Evolutionary conservation across 2,888 invertebrate species (phyloP).

Genomic region (Crepidodera aurea): DNA sequence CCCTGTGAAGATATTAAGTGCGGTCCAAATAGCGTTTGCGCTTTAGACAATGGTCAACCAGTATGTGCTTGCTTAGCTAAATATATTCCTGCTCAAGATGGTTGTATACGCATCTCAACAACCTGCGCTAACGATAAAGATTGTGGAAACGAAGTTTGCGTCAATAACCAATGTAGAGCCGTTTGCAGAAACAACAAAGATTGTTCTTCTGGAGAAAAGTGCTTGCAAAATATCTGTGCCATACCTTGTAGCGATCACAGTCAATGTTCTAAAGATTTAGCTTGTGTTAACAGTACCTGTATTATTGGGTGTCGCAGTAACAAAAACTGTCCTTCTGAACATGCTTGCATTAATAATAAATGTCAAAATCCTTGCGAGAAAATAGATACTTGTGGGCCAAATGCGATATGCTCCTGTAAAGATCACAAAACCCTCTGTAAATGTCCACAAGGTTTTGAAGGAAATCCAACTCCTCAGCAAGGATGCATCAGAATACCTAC

Average conservation of each 20-base stretch:
- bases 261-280: constrained; percentile 81
- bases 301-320: constrained; percentile 85
- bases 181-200: constrained; percentile 81
- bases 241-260: constrained; percentile 82
- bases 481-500: constrained; percentile 86
- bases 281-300: constrained; percentile 83
- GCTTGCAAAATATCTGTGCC: constrained; percentile 79
- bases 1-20: constrained; percentile 81
- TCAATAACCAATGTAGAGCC: constrained; percentile 83
- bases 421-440: constrained; percentile 80
- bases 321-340: constrained; percentile 77
- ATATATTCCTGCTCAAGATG: constrained; percentile 75
- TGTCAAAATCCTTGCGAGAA: constrained; percentile 84
- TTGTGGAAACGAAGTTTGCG: constrained; percentile 81
- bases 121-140: constrained; percentile 76
- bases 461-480: constrained; percentile 86
- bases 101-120: constrained; percentile 76
- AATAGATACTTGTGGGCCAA: constrained; percentile 82
- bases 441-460: constrained; percentile 86
- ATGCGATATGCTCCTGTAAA: constrained; percentile 79
- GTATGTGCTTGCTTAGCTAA: constrained; percentile 81
- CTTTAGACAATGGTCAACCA: constrained; percentile 77
- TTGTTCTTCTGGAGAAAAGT: constrained; percentile 81
- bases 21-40: constrained; percentile 82
- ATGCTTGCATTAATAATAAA: constrained; percentile 85